These are phyloP conservation scores for Phaenicophaeus curvirostris DNA, from an alignment of 2,797 vertebrate species.

Conservation along the genomic window DNA sequence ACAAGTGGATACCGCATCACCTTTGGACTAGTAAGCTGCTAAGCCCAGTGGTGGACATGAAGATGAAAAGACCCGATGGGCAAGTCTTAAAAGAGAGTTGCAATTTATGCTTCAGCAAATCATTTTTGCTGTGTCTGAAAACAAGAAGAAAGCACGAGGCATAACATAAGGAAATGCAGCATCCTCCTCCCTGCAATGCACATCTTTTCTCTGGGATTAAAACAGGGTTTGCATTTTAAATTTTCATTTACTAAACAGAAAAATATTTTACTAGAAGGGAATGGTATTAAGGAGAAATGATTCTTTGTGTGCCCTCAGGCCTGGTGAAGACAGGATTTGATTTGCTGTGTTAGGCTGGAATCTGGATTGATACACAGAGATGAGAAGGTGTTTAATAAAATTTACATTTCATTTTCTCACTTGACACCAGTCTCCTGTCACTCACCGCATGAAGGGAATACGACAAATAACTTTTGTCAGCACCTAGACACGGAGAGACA, in stretches of 20 bases:
- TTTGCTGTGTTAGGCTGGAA: constrained; percentile 86
- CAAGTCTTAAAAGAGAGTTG: constrained; percentile 49
- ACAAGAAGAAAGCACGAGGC: constrained; percentile 12
- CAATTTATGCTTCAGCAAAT: constrained; percentile 55
- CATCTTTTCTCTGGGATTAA: constrained; percentile 77
- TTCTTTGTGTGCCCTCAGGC: constrained; percentile 79
- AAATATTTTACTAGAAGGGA: constrained; percentile 84
- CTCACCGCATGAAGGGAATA: constrained; percentile 77
- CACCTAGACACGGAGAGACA: constrained; percentile 60
- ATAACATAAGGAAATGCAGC: constrained; percentile 31
- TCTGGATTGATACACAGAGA: constrained; percentile 88
- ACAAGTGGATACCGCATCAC: constrained; percentile 49
- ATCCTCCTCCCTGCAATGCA: constrained; percentile 44
- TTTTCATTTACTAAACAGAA: constrained; percentile 86
- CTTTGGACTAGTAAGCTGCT: constrained; percentile 17
- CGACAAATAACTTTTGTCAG: constrained; percentile 81
- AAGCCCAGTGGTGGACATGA: constrained; percentile 39
- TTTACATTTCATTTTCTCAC: constrained; percentile 89
- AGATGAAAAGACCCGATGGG: constrained; percentile 53
- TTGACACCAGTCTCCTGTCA: constrained; percentile 86
- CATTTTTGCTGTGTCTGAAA: constrained; percentile 2
- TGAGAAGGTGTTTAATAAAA: constrained; percentile 90
- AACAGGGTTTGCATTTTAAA: constrained; percentile 81
- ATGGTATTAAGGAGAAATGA: constrained; percentile 85
- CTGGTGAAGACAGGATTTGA: constrained; percentile 84